Base-by-base conservation (phyloP, 2,797 vertebrate genomes). In the Poeciliopsis paucimaculata region DNA sequence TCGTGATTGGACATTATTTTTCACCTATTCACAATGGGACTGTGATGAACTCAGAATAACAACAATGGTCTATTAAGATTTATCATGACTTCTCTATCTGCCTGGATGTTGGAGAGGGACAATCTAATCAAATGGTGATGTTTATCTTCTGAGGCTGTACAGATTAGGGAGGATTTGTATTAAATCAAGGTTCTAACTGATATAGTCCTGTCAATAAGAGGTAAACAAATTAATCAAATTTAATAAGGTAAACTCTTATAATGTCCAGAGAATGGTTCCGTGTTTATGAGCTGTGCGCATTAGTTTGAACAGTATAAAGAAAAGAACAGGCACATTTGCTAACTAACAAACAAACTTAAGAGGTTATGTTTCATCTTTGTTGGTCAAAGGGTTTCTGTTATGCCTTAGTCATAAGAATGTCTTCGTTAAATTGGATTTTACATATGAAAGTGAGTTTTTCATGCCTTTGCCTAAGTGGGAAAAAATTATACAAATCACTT, bases 121-220 rank as follows among this genome's bases (percentile, higher is more conserved):
- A 51, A 84, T 82, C 39, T 62, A 76, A 89, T 90, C 83, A 85
- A 84, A 83, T 64, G 72, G 88, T 86, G 45, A 75, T 57, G 18
- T 82, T 81, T 51, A 78, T 87, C 84, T 78, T 16, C 13, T n/a
- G 26, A 77, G 57, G 72, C 9, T 34, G 5, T n/a, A 41, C 34
- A n/a, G 12, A 51, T 15, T 46, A 13, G 23, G 34, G 57, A 60
- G 39, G 20, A 82, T 72, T 31, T 51, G 31, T 34, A 78, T 77
- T 64, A 23, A 81, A 76, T 64, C 26, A 28, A 46, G 68, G 47
- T 60, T 49, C 23, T n/a, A 82, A 66, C 34, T 47, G 26, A 70
- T 70, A 9, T 15, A 45, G 68, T 68, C 79, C 76, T 57, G 53
- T 81, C 0, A 36, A 5, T 46, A 28, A 60, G 73, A 76, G 36